Evolutionary conservation across 2,113 vertebrate genomes (phyloP).

Genomic region (Labeo rohita): DNA sequence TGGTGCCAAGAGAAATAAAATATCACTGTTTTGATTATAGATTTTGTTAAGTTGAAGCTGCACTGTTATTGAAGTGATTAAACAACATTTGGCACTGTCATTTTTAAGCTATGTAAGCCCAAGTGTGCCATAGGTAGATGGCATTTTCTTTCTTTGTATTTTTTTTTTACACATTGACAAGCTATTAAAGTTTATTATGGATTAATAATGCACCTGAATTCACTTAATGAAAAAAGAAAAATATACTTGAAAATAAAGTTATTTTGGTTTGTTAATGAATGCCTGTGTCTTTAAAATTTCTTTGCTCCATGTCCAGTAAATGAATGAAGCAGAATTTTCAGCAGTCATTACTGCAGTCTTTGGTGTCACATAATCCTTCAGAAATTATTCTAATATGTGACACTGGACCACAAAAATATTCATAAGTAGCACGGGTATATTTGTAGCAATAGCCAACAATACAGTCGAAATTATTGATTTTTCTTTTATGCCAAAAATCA

Average conservation of each 20-base stretch:
- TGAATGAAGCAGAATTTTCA: no score
- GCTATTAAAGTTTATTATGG: neutral
- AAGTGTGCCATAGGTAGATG: neutral
- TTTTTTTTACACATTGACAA: neutral
- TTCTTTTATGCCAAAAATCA: no score
- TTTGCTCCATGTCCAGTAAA: no score
- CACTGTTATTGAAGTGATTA: slow-evolving; percentile 39
- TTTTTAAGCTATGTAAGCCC: slow-evolving; percentile 14
- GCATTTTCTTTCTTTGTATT: neutral
- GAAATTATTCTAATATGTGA: no score
- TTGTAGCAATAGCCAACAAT: no score
- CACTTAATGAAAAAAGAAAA: neutral
- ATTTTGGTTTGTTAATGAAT: neutral
- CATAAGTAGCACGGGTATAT: no score
- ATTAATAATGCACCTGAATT: neutral
- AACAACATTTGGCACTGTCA: slow-evolving; percentile 42
- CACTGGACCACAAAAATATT: no score
- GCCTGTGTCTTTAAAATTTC: no score
- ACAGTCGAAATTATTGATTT: no score
- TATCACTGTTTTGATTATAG: slow-evolving; percentile 26
- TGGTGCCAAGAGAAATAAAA: slow-evolving; percentile 15
- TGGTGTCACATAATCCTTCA: no score
- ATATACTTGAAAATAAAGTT: neutral
- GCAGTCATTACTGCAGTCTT: no score
- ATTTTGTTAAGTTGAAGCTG: neutral